These are phyloP conservation scores for Hemicrepidius hirtus DNA, from an alignment of 2,888 invertebrate species.

Conservation along the genomic window DNA sequence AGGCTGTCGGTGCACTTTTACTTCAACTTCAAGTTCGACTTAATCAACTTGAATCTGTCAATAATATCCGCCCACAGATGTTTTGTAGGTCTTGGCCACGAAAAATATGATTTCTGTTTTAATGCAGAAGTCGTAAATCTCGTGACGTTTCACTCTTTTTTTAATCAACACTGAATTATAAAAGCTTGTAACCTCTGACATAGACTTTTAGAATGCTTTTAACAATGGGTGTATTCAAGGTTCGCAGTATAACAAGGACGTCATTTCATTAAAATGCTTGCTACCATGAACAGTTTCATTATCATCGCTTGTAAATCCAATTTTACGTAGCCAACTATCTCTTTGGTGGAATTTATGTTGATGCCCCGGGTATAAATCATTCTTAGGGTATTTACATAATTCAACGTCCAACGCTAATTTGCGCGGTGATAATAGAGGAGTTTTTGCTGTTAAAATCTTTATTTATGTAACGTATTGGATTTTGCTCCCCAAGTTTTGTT, in stretches of 20 bases:
- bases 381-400: constrained; percentile 37
- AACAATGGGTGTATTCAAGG: constrained; percentile 40
- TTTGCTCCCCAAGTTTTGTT: not conserved
- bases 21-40: not conserved
- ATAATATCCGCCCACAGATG: constrained; percentile 7
- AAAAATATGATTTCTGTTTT: constrained; percentile 6
- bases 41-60: constrained; percentile 1
- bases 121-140: constrained; percentile 7
- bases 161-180: constrained; percentile 24
- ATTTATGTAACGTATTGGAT: not conserved
- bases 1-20: not conserved
- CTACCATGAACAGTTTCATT: constrained; percentile 36
- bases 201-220: constrained; percentile 8
- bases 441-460: constrained; percentile 8
- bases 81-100: constrained; percentile 19
- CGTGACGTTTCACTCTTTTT: constrained; percentile 13
- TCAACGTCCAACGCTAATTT: constrained; percentile 32
- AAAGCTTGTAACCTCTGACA: constrained; percentile 29
- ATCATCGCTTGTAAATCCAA: constrained; percentile 42
- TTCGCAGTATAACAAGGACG: constrained; percentile 29
- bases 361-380: constrained; percentile 35
- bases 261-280: constrained; percentile 33
- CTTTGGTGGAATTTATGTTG: constrained; percentile 41
- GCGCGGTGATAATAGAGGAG: constrained; percentile 7
- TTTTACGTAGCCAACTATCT: constrained; percentile 39